Evolutionary conservation across 2,797 vertebrate species (phyloP).

Genomic region (Esox masquinongy): DNA sequence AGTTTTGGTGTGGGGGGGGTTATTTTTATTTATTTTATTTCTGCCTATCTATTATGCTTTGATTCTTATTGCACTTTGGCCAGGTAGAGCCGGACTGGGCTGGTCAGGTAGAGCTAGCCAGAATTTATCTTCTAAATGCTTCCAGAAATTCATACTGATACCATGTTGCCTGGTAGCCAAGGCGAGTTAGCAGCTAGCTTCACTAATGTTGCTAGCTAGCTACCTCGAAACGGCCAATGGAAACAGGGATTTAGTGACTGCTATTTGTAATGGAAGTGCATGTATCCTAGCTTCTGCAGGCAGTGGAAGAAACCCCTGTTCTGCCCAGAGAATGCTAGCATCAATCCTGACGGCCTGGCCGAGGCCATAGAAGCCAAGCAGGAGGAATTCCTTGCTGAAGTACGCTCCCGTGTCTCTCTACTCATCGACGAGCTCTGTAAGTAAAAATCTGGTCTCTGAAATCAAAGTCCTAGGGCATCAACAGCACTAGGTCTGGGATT

Average conservation of each 20-base stretch:
- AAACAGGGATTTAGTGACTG: background rate
- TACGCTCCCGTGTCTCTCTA: slow-evolving; percentile 45
- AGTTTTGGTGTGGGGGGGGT: slow-evolving; percentile 1
- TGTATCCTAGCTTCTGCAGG: slow-evolving; percentile 53
- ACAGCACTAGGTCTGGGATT: too few relatives aligned
- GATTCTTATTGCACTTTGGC: too few relatives aligned
- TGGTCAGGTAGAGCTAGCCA: too few relatives aligned
- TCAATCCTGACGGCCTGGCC: slow-evolving; percentile 62
- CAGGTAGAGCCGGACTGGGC: too few relatives aligned
- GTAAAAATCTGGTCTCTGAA: slow-evolving; percentile 2
- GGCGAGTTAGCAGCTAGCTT: too few relatives aligned
- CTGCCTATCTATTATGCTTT: too few relatives aligned
- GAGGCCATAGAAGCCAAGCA: slow-evolving; percentile 67
- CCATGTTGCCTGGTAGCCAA: too few relatives aligned
- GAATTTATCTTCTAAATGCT: too few relatives aligned
- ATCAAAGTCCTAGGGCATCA: background rate
- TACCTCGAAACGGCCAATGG: too few relatives aligned
- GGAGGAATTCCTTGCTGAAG: slow-evolving; percentile 61
- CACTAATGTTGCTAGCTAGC: too few relatives aligned
- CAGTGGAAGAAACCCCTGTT: slow-evolving; percentile 68
- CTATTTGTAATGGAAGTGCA: background rate
- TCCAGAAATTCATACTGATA: too few relatives aligned
- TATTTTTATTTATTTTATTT: background rate
- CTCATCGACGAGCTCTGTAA: slow-evolving; percentile 63
- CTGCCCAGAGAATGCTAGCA: slow-evolving; percentile 60